These are phyloP conservation scores for Halcyon malimbica DNA, from an alignment of 2,113 vertebrate genomes.

Conservation along the genomic window DNA sequence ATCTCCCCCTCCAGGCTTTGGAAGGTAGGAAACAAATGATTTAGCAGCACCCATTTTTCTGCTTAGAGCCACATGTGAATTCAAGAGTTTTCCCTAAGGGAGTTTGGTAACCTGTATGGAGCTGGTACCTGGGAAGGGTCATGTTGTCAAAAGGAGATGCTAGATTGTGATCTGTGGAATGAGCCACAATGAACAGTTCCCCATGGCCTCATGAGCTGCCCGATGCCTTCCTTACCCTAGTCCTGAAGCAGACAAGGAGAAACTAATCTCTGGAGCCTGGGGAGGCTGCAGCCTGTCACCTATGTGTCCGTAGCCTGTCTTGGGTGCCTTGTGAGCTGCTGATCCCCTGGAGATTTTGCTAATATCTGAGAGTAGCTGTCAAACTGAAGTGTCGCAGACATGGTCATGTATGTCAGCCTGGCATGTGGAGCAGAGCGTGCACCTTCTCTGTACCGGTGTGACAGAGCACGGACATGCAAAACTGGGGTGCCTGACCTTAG, in stretches of 20 bases:
- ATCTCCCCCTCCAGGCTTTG: constrained; percentile 31
- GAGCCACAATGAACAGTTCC: background rate
- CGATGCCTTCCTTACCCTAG: background rate
- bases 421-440: fast-evolving
- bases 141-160: background rate
- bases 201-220: background rate
- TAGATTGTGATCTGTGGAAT: background rate
- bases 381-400: background rate
- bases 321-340: background rate
- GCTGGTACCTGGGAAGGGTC: constrained; percentile 1
- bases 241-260: background rate
- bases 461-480: background rate
- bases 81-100: background rate
- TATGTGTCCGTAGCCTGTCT: background rate
- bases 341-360: background rate
- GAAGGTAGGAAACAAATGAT: constrained; percentile 3
- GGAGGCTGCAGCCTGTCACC: background rate
- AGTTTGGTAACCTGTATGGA: background rate
- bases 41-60: background rate
- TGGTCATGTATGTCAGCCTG: background rate
- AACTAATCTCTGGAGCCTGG: background rate
- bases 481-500: background rate
- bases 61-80: background rate
- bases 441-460: background rate
- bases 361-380: background rate